Base-by-base conservation (phyloP, 2,888 invertebrate genomes). In the Noctua janthina region DNA sequence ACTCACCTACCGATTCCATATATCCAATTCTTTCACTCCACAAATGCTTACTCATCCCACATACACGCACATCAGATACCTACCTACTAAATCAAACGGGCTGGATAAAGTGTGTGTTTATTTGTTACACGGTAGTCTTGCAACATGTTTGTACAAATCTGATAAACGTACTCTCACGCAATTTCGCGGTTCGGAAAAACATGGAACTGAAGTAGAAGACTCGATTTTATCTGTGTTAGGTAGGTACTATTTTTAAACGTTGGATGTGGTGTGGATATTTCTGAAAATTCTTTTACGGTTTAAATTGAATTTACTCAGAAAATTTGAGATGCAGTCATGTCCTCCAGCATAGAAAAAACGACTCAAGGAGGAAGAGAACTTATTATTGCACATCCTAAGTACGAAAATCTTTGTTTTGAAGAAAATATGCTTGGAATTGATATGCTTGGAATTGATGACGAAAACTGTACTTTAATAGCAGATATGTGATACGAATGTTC, bases 81-180 rank as follows among this genome's bases (percentile, higher is more conserved):
- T 84, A 86, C 76, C 72, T 76, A 72, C 82, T 91, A 91, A 92
- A 93, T 93, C 92, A 93, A 93, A 90, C 85, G 91, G 74, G 76
- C 85, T 86, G 88, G 82, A 72, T 86, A 85, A 86, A 83, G 88
- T 88, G 91, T 91, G 86, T 90, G 92, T 94, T 92, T 94, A 93
- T 94, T 94, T 94, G 92, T 92, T 88, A 81, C 85, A 84, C 86
- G 90, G 94, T 94, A 94, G 94, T 91, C 93, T 91, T 92, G 94
- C 93, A 91, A 91, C 93, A 89, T 92, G 94, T 92, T 90, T 84
- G 90, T 89, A 94, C 94, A 92, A 93, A 95, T 94, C 94, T 92
- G 94, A 95, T 95, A 94, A 92, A 89, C 84, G 88, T 86, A 89
- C 88, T 85, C 92, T 92, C 95, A 95, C 95, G 94, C 94, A 92